phyloP scores from a whole-genome alignment of 2,113 vertebrate species.

The Chaetops frenatus region DNA sequence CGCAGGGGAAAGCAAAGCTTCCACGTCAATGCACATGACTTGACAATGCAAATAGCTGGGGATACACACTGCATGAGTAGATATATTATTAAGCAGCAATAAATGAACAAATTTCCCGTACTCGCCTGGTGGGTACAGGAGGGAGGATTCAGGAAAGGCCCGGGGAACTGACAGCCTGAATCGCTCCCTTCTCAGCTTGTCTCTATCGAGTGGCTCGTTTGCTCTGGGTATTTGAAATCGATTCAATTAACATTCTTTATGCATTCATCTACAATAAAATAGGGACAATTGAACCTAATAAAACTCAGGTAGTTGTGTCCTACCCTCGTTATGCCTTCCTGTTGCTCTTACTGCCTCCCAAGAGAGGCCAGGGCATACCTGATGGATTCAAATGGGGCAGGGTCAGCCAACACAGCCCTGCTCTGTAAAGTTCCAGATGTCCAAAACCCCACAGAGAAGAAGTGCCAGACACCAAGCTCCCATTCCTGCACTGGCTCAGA shows the following conservation, averaged over 20 bases:
- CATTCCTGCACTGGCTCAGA: not conserved
- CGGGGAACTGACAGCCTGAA: not conserved
- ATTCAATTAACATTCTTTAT: constrained; percentile 14
- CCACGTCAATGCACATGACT: constrained; percentile 26
- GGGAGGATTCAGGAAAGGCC: not conserved
- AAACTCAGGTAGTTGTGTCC: not conserved
- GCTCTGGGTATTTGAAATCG: not conserved
- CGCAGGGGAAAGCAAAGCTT: constrained; percentile 22
- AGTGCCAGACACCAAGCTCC: not conserved
- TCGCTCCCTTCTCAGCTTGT: not conserved
- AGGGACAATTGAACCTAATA: not conserved
- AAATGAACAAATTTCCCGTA: constrained; percentile 56
- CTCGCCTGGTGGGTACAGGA: not conserved
- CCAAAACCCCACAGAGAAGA: not conserved
- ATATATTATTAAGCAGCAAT: constrained; percentile 68
- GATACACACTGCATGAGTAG: constrained; percentile 3
- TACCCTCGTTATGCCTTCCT: not conserved
- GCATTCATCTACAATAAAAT: not conserved
- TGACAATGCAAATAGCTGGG: constrained; percentile 42
- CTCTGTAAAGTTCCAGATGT: not conserved
- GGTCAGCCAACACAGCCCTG: not conserved
- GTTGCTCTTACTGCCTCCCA: not conserved
- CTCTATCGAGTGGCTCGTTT: not conserved
- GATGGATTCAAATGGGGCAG: not conserved
- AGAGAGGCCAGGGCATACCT: not conserved